Base-by-base conservation (phyloP, 2,888 invertebrate genomes). In the Ophioninae sp. region DNA sequence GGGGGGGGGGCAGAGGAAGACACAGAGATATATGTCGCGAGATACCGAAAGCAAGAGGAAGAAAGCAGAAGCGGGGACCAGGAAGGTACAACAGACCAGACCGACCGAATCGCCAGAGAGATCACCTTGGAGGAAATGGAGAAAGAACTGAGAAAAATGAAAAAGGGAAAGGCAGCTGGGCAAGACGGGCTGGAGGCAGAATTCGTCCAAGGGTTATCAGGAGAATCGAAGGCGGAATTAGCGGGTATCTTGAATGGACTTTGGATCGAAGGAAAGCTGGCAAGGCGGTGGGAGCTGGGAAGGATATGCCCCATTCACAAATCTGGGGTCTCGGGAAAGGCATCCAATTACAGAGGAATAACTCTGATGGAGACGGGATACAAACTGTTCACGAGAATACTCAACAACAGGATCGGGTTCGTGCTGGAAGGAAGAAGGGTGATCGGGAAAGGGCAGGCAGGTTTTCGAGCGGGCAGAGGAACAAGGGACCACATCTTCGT, bases 401-500 rank as follows among this genome's bases (percentile, higher is more conserved):
- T 30, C 30, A 30, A 30, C 3, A 30, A 30, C 30, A 30, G 30
- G 3, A 3, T 30, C 2, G 3, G 30, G 3, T 30, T 1, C 30
- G 30, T 30, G 30, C 30, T 75, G 10, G 73, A 83, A 8, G 39
- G 76, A 8, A 56, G 76, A 10, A 50, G 62, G n/a, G 79, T 83
- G 21, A 39, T 85, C 20, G 82, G 50, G 20, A 86, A 86, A 75
- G 79, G 64, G 21, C 83, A 87, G 62, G 86, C 78, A 13, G 86
- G 85, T 6, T 86, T 86, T 41, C 65, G 85, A 7, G 62, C 76
- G 39, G 68, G 67, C 21, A 75, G 83, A 39, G 80, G 77, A 6
- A 85, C 86, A 1, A 74, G 81, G 8, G 85, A 85, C 37, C 84
- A 85, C 10, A 70, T 85, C 21, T 85, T 85, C 70, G 73, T 69